Evolutionary conservation across 2,113 vertebrate genomes (phyloP).

Genomic region (Clinocottus analis): DNA sequence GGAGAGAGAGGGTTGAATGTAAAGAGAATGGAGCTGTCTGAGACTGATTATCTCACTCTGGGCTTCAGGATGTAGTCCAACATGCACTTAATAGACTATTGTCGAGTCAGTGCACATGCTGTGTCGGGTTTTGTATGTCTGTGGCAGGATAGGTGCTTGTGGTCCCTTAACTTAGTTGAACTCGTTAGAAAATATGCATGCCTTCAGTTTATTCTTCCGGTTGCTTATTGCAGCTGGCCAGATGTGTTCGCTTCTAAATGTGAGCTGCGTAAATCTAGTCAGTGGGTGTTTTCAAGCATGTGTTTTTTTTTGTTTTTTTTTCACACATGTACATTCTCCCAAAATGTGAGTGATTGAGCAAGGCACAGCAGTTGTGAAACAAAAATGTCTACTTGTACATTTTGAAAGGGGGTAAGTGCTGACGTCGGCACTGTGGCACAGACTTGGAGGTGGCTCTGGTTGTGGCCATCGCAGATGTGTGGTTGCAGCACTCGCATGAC

Average conservation of each 20-base stretch:
- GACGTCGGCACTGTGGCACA: conserved; percentile 24
- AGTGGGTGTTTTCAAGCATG: neutral
- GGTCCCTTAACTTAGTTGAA: conserved; percentile 12
- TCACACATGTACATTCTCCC: neutral
- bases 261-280: neutral
- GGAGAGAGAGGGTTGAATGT: neutral
- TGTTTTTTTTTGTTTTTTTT: neutral
- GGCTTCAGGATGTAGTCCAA: conserved; percentile 6
- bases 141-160: neutral
- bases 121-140: neutral
- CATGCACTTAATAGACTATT: conserved; percentile 22
- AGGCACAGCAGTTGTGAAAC: neutral
- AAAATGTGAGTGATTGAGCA: neutral
- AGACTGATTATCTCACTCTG: conserved; percentile 27
- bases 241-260: conserved; percentile 3
- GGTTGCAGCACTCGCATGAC: neutral
- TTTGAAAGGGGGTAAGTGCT: conserved; percentile 14
- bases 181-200: neutral
- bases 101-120: conserved; percentile 3
- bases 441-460: conserved; percentile 34
- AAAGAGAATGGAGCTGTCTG: conserved; percentile 21
- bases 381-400: conserved; percentile 23
- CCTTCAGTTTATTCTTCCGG: neutral
- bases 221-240: conserved; percentile 19
- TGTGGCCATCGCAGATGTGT: conserved; percentile 27